Conservation (phyloP, 2,888 invertebrate species). For the Polydesmus complanatus region DNA sequence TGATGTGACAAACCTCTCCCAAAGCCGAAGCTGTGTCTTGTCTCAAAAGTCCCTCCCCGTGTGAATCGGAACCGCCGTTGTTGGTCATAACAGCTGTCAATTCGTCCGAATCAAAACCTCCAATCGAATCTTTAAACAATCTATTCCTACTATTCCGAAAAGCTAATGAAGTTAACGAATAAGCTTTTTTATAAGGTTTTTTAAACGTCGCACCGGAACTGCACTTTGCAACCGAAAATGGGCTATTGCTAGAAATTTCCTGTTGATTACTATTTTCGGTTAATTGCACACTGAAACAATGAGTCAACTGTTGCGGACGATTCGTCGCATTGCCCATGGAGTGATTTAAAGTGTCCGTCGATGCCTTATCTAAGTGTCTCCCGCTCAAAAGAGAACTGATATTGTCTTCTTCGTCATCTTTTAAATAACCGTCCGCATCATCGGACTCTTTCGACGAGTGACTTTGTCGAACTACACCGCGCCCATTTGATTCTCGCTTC, state of each 20-base stretch:
- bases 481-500: background rate
- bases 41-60: conserved; percentile 6
- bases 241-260: background rate
- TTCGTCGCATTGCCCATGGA: background rate
- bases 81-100: background rate
- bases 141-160: conserved; percentile 1
- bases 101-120: background rate
- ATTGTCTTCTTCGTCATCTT: background rate
- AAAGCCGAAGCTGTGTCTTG: conserved; percentile 1
- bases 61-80: conserved; percentile 1
- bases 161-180: conserved; percentile 1
- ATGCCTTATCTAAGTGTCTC: background rate
- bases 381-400: background rate
- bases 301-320: background rate
- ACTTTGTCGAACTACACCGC: too few species aligned
- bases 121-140: background rate
- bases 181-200: background rate
- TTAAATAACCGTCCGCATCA: background rate
- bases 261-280: background rate
- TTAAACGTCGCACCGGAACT: too few species aligned
- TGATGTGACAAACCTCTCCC: conserved; percentile 52
- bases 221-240: background rate
- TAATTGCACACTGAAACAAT: background rate
- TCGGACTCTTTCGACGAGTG: background rate
- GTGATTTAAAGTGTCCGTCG: background rate